Evolutionary conservation across 2,113 vertebrate species (phyloP), one percentile per base, ranked within the genome.

Genomic region (Oreochromis tanganicae): DNA sequence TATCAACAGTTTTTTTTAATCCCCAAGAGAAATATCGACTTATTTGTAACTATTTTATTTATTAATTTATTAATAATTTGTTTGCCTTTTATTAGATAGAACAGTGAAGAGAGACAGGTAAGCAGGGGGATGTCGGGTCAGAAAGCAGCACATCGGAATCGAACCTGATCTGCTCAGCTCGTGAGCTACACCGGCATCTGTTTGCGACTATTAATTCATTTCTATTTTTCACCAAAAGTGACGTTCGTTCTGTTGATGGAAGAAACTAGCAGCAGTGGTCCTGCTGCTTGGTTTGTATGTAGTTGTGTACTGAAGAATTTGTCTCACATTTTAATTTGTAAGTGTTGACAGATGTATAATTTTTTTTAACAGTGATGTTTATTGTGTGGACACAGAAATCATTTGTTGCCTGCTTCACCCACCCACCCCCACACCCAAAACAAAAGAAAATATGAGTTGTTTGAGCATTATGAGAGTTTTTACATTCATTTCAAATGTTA

Each of bases 401-500:
- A 46, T 63, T 21, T 84, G 41, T 85, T 92, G 84, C 87, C 82
- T 93, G 88, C 80, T 81, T 89, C 81, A 80, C 82, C 21, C 66
- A 27, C 68, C 13, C 41, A 43, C 41, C 8, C 12, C 7, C 63
- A 38, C 34, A 7, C 7, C 66, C 66, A 46, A 54, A 24, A 87
- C 73, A 86, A 55, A 0, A 57, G 83, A 85, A 41, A 34, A 16
- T 63, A 13, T 86, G 14, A 84, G 29, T 88, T 32, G n/a, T 89
- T 78, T 81, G 32, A 57, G 81, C 50, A 82, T 89, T 59, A 68
- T 80, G 66, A 86, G 6, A 14, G 19, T 54, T 93, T 89, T 85
- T 84, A 52, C 79, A 71, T 89, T 82, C 50, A 75, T 90, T 93
- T 85, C 5, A 85, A 48, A 59, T 83, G 73, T 87, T 92, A 88